Percentiles rank a stretch among this genome's conserved stretches.
These are phyloP conservation scores for Spea bombifrons DNA, from an alignment of 2,113 vertebrate genomes.

Conservation along the genomic window DNA sequence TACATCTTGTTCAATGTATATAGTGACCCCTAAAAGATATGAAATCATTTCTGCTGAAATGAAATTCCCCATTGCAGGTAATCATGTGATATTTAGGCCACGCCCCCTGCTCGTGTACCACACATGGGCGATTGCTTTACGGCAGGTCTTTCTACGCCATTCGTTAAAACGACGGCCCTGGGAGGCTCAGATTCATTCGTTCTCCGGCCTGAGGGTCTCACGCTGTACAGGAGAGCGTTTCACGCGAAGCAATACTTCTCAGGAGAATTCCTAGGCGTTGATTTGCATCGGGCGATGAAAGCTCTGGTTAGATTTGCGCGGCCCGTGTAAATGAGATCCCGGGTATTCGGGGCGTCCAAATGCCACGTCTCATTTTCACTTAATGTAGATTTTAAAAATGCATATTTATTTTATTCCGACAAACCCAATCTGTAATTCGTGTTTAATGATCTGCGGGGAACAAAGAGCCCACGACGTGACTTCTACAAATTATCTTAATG, in stretches of 20 bases:
- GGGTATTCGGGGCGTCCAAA: not conserved
- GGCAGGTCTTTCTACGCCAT: no score
- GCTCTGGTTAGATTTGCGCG: conserved; percentile 23
- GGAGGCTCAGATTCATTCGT: no score
- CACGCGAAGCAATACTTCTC: not conserved
- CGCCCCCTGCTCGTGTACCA: no score
- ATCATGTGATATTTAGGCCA: no score
- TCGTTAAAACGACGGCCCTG: no score
- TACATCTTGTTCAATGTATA: no score
- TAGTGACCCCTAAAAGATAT: no score
- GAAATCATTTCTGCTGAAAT: no score
- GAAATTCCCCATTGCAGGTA: no score
- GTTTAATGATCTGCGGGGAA: conserved; percentile 5
- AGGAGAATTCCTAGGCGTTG: conserved; percentile 3
- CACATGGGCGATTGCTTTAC: no score
- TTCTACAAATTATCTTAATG: not conserved
- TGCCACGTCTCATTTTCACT: conserved; percentile 23
- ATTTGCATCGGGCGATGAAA: conserved; percentile 27
- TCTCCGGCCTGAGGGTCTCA: not conserved
- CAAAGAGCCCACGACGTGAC: conserved; percentile 20
- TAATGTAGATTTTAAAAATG: conserved; percentile 17
- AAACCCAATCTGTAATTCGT: conserved; percentile 23
- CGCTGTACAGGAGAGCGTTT: not conserved
- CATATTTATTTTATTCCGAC: conserved; percentile 16
- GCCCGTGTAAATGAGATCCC: conserved; percentile 19